Conservation (phyloP, 2,797 vertebrate genomes). For the Oreortyx pictus region DNA sequence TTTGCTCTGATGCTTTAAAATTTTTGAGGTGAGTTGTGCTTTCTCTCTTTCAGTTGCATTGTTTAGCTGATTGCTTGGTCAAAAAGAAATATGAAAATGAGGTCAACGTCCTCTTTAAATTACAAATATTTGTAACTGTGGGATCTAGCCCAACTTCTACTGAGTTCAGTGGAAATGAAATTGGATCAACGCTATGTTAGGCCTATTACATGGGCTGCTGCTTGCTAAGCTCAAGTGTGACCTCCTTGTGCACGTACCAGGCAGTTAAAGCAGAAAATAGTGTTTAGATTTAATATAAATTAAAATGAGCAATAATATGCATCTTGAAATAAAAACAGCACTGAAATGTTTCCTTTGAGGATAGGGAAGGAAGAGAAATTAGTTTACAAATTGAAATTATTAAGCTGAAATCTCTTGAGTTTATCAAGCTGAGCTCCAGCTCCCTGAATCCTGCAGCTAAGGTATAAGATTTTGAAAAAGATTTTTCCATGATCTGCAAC, state of each 20-base stretch:
- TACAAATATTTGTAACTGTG: neutral
- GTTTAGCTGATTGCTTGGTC: neutral
- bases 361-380: neutral
- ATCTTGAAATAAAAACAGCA: neutral
- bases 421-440: neutral
- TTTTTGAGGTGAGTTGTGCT: neutral
- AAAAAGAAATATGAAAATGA: neutral
- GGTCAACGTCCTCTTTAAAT: neutral
- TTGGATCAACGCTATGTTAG: neutral
- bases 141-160: neutral
- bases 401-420: neutral
- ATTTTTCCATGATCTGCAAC: fast-evolving
- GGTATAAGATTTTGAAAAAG: neutral
- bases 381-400: neutral
- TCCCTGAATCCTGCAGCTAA: neutral
- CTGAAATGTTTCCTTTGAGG: neutral
- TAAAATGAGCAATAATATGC: neutral
- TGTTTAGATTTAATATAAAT: neutral
- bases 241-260: neutral
- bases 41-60: neutral
- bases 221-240: neutral
- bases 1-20: neutral
- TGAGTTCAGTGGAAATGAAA: neutral
- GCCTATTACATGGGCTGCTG: neutral
- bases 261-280: neutral